Conservation (phyloP, 2,113 vertebrate species). For the Triplophysa dalaica region DNA sequence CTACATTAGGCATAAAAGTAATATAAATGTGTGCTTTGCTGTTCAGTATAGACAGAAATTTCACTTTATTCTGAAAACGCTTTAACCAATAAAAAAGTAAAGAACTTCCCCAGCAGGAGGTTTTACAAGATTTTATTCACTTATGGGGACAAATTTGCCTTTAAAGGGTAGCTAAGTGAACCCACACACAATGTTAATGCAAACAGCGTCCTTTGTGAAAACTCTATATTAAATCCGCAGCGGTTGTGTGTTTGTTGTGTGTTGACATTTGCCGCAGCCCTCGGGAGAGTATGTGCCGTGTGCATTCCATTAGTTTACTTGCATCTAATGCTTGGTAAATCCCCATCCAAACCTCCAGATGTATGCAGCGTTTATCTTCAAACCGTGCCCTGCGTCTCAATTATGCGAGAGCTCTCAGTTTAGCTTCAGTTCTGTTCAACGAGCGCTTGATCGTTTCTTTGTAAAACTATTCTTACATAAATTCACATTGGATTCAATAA, state of each 20-base stretch:
- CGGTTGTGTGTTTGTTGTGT: slow-evolving; percentile 7
- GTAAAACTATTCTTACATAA: too few species aligned
- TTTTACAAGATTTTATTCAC: not conserved
- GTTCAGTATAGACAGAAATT: too few species aligned
- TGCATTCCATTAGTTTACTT: not conserved
- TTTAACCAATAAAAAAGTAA: too few species aligned
- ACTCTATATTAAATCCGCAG: not conserved
- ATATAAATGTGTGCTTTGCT: too few species aligned
- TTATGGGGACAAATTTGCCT: not conserved
- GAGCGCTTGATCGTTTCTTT: too few species aligned
- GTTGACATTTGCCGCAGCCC: slow-evolving; percentile 5
- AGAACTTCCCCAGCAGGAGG: not conserved
- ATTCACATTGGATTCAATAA: too few species aligned
- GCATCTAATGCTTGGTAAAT: slow-evolving; percentile 16
- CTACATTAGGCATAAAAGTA: too few species aligned
- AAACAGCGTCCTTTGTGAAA: too few species aligned
- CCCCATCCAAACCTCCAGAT: not conserved
- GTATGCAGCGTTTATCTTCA: not conserved
- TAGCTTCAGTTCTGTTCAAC: too few species aligned
- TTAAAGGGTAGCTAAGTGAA: not conserved
- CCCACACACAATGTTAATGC: not conserved
- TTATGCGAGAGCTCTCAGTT: not conserved
- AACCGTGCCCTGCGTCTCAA: slow-evolving; percentile 2
- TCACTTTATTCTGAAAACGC: too few species aligned
- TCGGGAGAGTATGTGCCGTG: not conserved